Conservation (phyloP, 1,140 invertebrate genomes). For the Pissodes strobi region DNA sequence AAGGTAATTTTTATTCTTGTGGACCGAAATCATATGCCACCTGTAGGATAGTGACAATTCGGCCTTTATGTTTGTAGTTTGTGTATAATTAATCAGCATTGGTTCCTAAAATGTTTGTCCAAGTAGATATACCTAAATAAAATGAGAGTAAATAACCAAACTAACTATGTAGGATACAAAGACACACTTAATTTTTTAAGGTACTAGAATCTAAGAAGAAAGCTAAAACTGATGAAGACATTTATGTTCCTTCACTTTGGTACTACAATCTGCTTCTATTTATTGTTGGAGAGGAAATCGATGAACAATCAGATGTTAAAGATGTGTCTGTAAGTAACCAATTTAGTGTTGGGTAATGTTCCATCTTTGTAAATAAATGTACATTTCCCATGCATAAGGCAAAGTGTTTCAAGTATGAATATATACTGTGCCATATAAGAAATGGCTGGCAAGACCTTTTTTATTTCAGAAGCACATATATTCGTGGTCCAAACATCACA, state of each 20-base stretch:
- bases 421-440: too few relatives aligned
- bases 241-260: slow-evolving; percentile 40
- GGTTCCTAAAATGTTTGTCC: too few relatives aligned
- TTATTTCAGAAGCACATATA: slow-evolving; percentile 17
- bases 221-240: slow-evolving; percentile 21
- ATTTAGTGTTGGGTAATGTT: background rate
- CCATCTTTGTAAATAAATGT: too few relatives aligned
- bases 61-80: too few relatives aligned
- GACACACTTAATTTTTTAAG: slow-evolving; percentile 1
- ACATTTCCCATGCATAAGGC: too few relatives aligned
- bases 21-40: too few relatives aligned
- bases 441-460: background rate
- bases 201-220: slow-evolving; percentile 13
- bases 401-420: too few relatives aligned
- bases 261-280: slow-evolving; percentile 41
- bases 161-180: background rate
- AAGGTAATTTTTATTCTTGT: slow-evolving; percentile 26
- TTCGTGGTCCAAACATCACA: slow-evolving; percentile 36
- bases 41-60: too few relatives aligned
- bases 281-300: slow-evolving; percentile 34
- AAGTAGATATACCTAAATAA: too few relatives aligned
- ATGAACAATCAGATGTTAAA: slow-evolving; percentile 4
- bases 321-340: slow-evolving; percentile 1
- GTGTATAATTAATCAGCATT: too few relatives aligned
- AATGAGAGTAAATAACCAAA: background rate